Evolutionary conservation across 92 coral and sea anemone species (phyloP).

Genomic region (Nematostella vectensis): DNA sequence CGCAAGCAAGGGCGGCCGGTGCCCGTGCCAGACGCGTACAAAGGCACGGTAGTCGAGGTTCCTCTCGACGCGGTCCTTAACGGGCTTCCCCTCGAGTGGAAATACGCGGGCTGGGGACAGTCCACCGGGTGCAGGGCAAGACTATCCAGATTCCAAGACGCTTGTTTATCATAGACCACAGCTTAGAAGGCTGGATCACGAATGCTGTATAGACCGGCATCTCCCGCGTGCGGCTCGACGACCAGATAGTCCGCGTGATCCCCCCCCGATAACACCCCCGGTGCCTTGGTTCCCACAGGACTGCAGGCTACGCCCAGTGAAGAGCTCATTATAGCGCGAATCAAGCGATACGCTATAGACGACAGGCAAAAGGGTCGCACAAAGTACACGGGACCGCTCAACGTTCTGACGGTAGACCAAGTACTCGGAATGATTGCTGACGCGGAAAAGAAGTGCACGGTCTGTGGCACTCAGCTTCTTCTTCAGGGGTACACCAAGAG

Average conservation of each 20-base stretch:
- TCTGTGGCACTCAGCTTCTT: conserved; percentile 4
- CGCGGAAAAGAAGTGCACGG: conserved; percentile 15
- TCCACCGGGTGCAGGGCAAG: too few species aligned
- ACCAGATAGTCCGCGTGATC: conserved; percentile 13
- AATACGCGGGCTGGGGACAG: too few species aligned
- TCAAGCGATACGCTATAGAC: conserved; percentile 25
- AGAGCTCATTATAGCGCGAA: conserved; percentile 18
- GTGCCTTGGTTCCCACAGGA: conserved; percentile 10
- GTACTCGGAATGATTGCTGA: too few species aligned
- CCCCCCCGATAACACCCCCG: conserved; percentile 7
- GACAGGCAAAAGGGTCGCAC: too few species aligned
- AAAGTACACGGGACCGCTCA: conserved; percentile 14
- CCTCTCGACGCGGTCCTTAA: too few species aligned
- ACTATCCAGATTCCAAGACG: too few species aligned
- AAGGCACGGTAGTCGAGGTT: conserved; percentile 11
- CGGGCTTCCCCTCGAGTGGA: too few species aligned
- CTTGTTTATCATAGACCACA: too few species aligned
- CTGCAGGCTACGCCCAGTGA: conserved; percentile 18
- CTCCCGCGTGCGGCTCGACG: conserved; percentile 7
- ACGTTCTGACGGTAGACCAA: too few species aligned
- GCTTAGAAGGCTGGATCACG: too few species aligned
- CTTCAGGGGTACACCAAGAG: conserved; percentile 32
- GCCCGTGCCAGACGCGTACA: conserved; percentile 1
- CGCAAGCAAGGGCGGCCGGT: conserved; percentile 14
- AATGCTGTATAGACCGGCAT: conserved; percentile 27